Conservation (phyloP, 2,113 vertebrate genomes). For the Silurus glanis region DNA sequence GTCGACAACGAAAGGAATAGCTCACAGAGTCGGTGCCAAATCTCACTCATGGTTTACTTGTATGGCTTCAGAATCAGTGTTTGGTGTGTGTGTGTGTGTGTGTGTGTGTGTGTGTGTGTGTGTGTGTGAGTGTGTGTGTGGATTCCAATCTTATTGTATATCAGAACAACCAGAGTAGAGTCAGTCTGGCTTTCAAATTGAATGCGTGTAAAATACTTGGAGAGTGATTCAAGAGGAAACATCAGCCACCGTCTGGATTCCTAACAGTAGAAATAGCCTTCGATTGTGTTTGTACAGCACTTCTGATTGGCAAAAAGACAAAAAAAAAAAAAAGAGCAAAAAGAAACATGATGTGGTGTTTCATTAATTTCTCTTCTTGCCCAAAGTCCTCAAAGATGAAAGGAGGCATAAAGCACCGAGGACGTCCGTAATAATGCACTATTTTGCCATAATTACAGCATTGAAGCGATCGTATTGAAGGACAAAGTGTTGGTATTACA, state of each 20-base stretch:
- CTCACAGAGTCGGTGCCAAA: slow-evolving; percentile 46
- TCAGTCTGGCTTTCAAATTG: too few relatives aligned
- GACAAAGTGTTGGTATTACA: slow-evolving; percentile 10
- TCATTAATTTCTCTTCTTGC: background rate
- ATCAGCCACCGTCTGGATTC: background rate
- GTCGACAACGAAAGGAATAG: slow-evolving; percentile 50
- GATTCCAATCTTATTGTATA: too few relatives aligned
- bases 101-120: too few relatives aligned
- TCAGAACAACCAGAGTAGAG: too few relatives aligned
- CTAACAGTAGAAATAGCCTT: background rate
- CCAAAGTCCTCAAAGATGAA: slow-evolving; percentile 30
- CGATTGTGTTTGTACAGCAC: background rate
- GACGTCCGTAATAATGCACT: slow-evolving; percentile 22
- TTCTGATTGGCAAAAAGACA: background rate
- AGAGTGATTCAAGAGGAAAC: too few relatives aligned
- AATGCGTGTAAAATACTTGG: too few relatives aligned
- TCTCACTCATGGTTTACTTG: slow-evolving; percentile 37
- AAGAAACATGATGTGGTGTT: background rate
- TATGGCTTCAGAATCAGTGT: slow-evolving; percentile 37
- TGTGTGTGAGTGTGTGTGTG: too few relatives aligned
- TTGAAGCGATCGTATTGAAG: background rate
- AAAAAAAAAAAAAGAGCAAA: background rate
- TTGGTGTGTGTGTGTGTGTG: background rate
- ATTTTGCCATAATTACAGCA: slow-evolving; percentile 26
- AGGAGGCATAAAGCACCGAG: background rate